phyloP scores from a whole-genome alignment of 2,888 invertebrate genomes.

The Acrobasis consociella region DNA sequence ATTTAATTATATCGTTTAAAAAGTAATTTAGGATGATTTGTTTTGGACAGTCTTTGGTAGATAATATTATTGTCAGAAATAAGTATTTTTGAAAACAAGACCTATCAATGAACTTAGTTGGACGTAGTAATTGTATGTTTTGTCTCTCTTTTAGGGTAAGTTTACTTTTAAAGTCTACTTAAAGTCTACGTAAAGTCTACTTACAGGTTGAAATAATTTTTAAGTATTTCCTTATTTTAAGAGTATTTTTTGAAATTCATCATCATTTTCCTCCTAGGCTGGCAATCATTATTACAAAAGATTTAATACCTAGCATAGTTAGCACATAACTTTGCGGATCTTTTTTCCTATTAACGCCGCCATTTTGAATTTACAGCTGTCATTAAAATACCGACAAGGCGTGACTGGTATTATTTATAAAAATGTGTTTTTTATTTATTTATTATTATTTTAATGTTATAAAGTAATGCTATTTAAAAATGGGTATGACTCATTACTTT shows the following conservation, averaged over 20 bases:
- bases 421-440: neutral
- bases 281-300: neutral
- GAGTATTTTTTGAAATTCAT: too few relatives aligned
- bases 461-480: too few relatives aligned
- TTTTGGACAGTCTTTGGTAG: slow-evolving; percentile 24
- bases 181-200: too few relatives aligned
- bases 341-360: slow-evolving; percentile 12
- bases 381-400: slow-evolving; percentile 12
- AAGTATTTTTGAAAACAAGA: neutral
- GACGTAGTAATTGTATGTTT: too few relatives aligned
- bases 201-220: too few relatives aligned
- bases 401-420: neutral
- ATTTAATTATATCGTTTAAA: slow-evolving; percentile 66
- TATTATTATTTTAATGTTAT: too few relatives aligned
- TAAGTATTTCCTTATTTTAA: too few relatives aligned
- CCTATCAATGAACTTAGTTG: too few relatives aligned
- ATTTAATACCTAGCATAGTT: slow-evolving; percentile 9
- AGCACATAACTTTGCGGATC: slow-evolving; percentile 6
- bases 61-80: slow-evolving; percentile 7
- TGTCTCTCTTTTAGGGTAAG: too few relatives aligned
- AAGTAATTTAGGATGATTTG: slow-evolving; percentile 54
- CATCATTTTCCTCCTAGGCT: neutral
- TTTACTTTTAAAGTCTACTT: too few relatives aligned
- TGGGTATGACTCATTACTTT: too few relatives aligned
- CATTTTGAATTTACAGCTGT: slow-evolving; percentile 9